These are phyloP conservation scores for Chaitophorus viminalis DNA, from an alignment of 2,888 invertebrate genomes.

Conservation along the genomic window DNA sequence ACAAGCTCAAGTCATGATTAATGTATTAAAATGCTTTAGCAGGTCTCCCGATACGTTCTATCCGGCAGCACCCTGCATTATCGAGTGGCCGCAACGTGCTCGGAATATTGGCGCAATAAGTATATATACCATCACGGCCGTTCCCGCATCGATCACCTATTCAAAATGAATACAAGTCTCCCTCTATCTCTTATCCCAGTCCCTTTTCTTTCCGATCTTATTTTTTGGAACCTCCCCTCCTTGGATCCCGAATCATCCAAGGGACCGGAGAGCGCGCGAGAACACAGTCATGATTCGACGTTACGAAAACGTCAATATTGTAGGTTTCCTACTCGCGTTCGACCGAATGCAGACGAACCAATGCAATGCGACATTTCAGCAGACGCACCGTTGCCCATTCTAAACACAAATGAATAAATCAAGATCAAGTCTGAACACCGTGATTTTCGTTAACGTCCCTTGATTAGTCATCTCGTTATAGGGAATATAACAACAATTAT, in stretches of 20 bases:
- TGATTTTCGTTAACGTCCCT: neutral
- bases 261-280: neutral
- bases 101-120: slow-evolving; percentile 52
- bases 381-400: neutral
- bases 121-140: neutral
- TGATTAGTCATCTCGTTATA: neutral
- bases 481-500: slow-evolving; percentile 4
- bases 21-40: slow-evolving; percentile 56
- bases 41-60: neutral
- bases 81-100: slow-evolving; percentile 61
- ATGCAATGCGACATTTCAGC: slow-evolving; percentile 15
- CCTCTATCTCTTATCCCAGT: neutral
- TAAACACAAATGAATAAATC: neutral
- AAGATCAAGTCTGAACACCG: neutral
- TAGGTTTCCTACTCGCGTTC: neutral
- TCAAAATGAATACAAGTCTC: slow-evolving; percentile 34
- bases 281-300: neutral
- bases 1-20: slow-evolving; percentile 61
- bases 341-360: neutral
- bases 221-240: neutral
- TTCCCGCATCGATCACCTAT: slow-evolving; percentile 47
- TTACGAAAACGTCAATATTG: neutral
- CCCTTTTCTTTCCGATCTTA: neutral
- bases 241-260: neutral
- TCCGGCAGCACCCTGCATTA: slow-evolving; percentile 18